Evolutionary conservation across 1,140 invertebrate genomes (phyloP).

Genomic region (Gonioctena quinquepunctata): DNA sequence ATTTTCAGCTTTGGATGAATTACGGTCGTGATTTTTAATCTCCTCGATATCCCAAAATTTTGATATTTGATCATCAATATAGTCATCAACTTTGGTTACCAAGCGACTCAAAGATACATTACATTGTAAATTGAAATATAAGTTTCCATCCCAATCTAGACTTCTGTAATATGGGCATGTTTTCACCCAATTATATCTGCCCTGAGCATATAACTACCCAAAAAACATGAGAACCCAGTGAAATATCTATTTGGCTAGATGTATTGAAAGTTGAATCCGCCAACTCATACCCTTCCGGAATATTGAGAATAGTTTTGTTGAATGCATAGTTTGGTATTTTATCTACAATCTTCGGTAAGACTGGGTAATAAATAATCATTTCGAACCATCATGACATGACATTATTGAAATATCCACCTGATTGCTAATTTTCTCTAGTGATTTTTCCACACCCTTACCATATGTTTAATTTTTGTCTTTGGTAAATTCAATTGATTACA

Average conservation of each 20-base stretch:
- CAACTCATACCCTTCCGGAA: constrained; percentile 20
- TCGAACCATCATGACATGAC: too few species aligned
- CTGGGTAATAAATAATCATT: too few species aligned
- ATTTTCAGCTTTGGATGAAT: not conserved
- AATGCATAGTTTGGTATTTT: constrained; percentile 6
- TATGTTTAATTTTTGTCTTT: too few species aligned
- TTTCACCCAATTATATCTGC: constrained; percentile 13
- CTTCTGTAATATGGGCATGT: constrained; percentile 29
- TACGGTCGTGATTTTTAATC: not conserved
- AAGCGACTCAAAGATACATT: too few species aligned
- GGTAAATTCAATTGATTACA: too few species aligned
- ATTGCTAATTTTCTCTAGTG: too few species aligned
- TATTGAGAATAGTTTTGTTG: not conserved
- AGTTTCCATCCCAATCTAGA: constrained; percentile 45
- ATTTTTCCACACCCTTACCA: too few species aligned
- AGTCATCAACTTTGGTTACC: not conserved
- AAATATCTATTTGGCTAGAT: constrained; percentile 39
- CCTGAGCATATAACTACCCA: constrained; percentile 34
- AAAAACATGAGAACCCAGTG: constrained; percentile 42
- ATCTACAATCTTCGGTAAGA: constrained; percentile 8
- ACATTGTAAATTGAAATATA: too few species aligned
- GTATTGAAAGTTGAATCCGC: constrained; percentile 43
- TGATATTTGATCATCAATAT: not conserved
- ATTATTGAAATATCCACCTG: too few species aligned
- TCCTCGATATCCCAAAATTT: not conserved